These are phyloP conservation scores for Diaphora mendica DNA, from an alignment of 2,888 invertebrate species.

Conservation along the genomic window DNA sequence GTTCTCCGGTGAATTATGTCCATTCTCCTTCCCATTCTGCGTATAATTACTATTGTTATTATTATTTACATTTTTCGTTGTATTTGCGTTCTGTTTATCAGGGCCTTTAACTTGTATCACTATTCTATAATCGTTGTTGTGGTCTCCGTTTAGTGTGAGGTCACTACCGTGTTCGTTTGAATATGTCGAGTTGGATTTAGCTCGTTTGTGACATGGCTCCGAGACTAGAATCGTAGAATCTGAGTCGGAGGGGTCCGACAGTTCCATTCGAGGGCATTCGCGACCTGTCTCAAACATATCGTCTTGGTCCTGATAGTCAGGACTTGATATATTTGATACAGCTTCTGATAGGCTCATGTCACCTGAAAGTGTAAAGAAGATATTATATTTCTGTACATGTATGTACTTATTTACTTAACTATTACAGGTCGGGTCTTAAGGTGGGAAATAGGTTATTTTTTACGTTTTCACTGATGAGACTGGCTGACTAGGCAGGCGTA, in stretches of 20 bases:
- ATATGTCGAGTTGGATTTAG: constrained; percentile 79
- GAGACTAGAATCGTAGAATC: constrained; percentile 95
- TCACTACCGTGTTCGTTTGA: constrained; percentile 87
- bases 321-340: constrained; percentile 95
- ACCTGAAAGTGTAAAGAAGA: constrained; percentile 74
- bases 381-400: background rate
- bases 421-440: background rate
- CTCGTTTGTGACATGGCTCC: constrained; percentile 89
- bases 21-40: constrained; percentile 79
- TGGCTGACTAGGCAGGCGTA: too few relatives aligned
- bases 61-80: constrained; percentile 74
- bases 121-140: constrained; percentile 88
- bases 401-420: background rate
- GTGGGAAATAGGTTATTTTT: background rate
- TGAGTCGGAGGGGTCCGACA: constrained; percentile 95
- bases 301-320: constrained; percentile 95
- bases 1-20: constrained; percentile 84
- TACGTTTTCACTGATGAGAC: too few relatives aligned
- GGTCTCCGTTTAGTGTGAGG: constrained; percentile 82
- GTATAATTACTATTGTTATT: constrained; percentile 81
- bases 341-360: constrained; percentile 95
- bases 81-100: constrained; percentile 74
- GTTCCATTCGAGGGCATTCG: constrained; percentile 93
- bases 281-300: constrained; percentile 92
- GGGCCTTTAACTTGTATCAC: constrained; percentile 90